A percentile compares a stretch with the other conserved stretches of the same genome.
Conservation (phyloP, 2,113 vertebrate genomes). For the Scolopax mira region DNA sequence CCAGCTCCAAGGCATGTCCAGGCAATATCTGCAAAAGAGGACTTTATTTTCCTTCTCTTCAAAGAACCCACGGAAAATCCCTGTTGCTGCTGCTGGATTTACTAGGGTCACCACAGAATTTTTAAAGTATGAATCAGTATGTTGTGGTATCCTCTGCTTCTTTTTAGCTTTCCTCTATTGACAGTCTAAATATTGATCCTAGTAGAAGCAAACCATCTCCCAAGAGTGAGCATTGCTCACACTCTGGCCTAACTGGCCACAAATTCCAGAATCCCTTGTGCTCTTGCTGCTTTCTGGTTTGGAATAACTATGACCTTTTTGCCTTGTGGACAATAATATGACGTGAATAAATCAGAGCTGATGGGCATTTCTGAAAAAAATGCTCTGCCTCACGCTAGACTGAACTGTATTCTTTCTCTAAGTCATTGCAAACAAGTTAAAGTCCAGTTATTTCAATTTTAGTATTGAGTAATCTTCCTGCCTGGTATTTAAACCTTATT, state of each 20-base stretch:
- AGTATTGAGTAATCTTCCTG: not conserved
- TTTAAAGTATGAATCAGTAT: not conserved
- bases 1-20: not conserved
- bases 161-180: not conserved
- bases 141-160: not conserved
- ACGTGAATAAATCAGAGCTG: not conserved
- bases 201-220: not conserved
- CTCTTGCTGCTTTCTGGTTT: not conserved
- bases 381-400: rapidly evolving
- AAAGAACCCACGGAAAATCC: not conserved
- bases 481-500: not conserved
- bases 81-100: not conserved
- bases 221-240: not conserved
- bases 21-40: not conserved
- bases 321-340: not conserved
- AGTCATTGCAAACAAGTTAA: not conserved
- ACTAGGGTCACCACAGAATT: not conserved
- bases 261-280: not conserved
- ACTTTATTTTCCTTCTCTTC: not conserved
- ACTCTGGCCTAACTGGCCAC: not conserved
- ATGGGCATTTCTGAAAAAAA: not conserved
- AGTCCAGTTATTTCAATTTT: not conserved
- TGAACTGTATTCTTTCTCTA: not conserved
- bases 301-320: not conserved
- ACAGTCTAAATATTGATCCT: not conserved